Conservation (phyloP, 2,113 vertebrate genomes). For the Amia ocellicauda region DNA sequence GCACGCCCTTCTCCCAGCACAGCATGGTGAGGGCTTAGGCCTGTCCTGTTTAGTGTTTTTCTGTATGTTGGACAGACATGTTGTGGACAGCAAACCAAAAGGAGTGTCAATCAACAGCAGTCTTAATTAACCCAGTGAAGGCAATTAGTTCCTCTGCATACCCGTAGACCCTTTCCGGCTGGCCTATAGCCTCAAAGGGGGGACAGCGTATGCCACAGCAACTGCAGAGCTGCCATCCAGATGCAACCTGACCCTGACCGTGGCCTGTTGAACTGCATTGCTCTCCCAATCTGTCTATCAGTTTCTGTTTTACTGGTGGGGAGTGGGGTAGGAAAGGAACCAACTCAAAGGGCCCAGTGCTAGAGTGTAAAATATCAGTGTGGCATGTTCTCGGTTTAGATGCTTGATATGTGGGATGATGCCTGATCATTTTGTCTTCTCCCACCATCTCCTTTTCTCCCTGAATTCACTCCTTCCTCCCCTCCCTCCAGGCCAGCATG, state of each 20-base stretch:
- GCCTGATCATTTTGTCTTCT: neutral
- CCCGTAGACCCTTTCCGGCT: neutral
- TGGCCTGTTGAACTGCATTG: too few relatives aligned
- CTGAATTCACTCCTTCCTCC: neutral
- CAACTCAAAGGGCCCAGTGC: too few relatives aligned
- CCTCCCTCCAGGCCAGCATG: constrained; percentile 82
- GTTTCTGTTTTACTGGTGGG: too few relatives aligned
- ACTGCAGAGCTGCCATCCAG: constrained; percentile 8
- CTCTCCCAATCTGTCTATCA: too few relatives aligned
- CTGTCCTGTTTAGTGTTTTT: neutral
- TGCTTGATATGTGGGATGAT: too few relatives aligned
- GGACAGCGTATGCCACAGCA: constrained; percentile 7
- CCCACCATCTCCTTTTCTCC: neutral
- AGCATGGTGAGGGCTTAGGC: constrained; percentile 76
- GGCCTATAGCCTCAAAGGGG: constrained; percentile 5
- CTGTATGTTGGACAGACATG: too few relatives aligned
- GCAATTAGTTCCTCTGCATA: neutral
- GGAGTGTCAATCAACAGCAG: too few relatives aligned
- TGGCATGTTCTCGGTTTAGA: too few relatives aligned
- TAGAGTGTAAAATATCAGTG: too few relatives aligned
- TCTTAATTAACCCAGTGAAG: too few relatives aligned
- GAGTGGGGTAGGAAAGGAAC: too few relatives aligned
- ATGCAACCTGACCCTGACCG: neutral
- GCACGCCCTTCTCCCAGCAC: constrained; percentile 82
- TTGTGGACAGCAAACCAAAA: too few relatives aligned